These are phyloP conservation scores for Zelleria hepariella DNA, from an alignment of 2,888 invertebrate genomes.

Conservation along the genomic window DNA sequence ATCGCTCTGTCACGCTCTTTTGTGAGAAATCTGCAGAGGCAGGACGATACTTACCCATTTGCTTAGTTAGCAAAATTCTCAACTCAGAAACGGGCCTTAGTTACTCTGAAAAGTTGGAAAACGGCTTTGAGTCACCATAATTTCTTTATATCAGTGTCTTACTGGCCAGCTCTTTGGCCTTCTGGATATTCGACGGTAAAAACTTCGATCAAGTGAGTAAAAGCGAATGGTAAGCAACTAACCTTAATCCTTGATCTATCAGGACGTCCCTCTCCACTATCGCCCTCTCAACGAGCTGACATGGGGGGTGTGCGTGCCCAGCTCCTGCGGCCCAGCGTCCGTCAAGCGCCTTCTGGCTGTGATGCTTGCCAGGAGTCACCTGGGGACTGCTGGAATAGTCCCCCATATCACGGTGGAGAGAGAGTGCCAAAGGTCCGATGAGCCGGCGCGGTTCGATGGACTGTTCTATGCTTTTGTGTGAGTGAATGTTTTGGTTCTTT, in stretches of 20 bases:
- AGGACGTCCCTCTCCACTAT: slow-evolving; percentile 39
- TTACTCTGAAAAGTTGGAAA: too few relatives aligned
- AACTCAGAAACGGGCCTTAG: too few relatives aligned
- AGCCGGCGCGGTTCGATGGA: slow-evolving; percentile 14
- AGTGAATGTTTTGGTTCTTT: too few relatives aligned
- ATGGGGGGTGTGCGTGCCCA: slow-evolving; percentile 72
- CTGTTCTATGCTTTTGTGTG: slow-evolving; percentile 35
- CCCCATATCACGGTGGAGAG: slow-evolving; percentile 37
- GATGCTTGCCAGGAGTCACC: slow-evolving; percentile 49
- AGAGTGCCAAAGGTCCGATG: slow-evolving; percentile 37
- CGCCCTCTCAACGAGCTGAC: slow-evolving; percentile 52
- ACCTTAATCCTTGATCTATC: neutral
- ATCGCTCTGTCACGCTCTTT: too few relatives aligned
- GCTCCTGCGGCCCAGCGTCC: slow-evolving; percentile 44
- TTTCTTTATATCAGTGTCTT: too few relatives aligned
- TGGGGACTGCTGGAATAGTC: slow-evolving; percentile 45
- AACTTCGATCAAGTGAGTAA: too few relatives aligned
- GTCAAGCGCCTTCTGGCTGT: slow-evolving; percentile 38
- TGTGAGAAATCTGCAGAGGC: too few relatives aligned
- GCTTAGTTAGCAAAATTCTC: too few relatives aligned
- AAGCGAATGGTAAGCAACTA: neutral
- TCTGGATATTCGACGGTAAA: too few relatives aligned
- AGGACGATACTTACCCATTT: too few relatives aligned
- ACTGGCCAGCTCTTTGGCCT: too few relatives aligned
- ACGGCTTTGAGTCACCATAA: too few relatives aligned